Conservation (phyloP, 2,888 invertebrate genomes). For the Ophioninae sp. region DNA sequence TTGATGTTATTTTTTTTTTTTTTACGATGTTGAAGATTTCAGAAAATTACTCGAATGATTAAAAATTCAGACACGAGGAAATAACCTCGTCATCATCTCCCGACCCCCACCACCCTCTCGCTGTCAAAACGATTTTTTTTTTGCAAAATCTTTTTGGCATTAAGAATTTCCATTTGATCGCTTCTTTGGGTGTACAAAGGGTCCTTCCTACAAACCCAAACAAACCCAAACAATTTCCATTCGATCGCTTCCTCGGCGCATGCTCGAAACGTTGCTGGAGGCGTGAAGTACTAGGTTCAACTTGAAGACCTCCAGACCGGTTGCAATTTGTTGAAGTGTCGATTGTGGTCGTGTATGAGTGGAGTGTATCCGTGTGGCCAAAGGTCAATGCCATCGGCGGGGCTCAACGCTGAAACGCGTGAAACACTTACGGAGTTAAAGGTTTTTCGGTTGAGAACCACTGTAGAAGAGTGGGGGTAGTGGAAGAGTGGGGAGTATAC, state of each 20-base stretch:
- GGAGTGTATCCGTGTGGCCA: slow-evolving; percentile 37
- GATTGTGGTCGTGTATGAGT: slow-evolving; percentile 30
- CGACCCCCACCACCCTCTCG: no score
- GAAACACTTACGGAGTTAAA: slow-evolving; percentile 59
- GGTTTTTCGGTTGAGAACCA: slow-evolving; percentile 18
- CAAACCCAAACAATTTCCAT: no score
- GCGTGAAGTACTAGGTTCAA: slow-evolving; percentile 28
- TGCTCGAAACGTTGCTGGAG: background rate
- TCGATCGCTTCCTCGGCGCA: background rate
- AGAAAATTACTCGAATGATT: background rate
- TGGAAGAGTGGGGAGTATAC: slow-evolving; percentile 12
- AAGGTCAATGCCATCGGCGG: slow-evolving; percentile 59
- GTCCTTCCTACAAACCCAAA: no score
- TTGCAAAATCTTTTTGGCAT: no score
- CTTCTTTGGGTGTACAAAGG: no score
- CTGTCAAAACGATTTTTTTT: no score
- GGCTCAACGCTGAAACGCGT: slow-evolving; percentile 46
- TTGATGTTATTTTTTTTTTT: background rate
- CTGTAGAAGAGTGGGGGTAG: no score
- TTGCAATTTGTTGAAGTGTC: slow-evolving; percentile 55
- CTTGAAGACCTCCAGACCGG: slow-evolving; percentile 21
- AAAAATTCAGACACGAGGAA: no score
- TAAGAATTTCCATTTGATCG: no score
- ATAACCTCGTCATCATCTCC: no score
- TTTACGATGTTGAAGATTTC: background rate